Conservation (phyloP, 2,888 invertebrate genomes). For the Polydrusus cervinus region DNA sequence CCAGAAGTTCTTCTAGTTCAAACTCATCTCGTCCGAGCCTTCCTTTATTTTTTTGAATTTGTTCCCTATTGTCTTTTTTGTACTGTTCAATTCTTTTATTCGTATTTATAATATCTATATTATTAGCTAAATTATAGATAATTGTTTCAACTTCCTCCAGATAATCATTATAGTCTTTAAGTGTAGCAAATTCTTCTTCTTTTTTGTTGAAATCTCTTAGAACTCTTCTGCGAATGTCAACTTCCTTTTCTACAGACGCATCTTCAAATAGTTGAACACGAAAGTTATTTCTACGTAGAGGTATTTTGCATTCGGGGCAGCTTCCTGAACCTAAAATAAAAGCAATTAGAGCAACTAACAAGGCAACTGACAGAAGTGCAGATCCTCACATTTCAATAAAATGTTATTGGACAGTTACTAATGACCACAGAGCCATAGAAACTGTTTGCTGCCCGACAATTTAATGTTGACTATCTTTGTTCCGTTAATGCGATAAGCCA, state of each 20-base stretch:
- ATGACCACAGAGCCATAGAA: too few species aligned
- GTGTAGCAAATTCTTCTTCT: constrained; percentile 90
- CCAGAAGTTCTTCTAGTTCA: constrained; percentile 89
- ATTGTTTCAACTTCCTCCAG: constrained; percentile 95
- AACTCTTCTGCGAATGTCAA: constrained; percentile 93
- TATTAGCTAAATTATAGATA: constrained; percentile 91
- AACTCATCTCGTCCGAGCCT: constrained; percentile 87
- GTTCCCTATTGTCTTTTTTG: constrained; percentile 91
- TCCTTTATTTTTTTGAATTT: constrained; percentile 86
- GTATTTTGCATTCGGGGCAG: constrained; percentile 95
- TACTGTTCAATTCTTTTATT: constrained; percentile 93
- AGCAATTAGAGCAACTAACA: neutral
- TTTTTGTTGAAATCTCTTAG: constrained; percentile 94
- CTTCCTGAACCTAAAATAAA: constrained; percentile 85
- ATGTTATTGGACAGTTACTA: too few species aligned
- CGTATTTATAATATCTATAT: constrained; percentile 90
- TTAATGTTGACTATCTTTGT: too few species aligned
- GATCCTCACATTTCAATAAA: too few species aligned
- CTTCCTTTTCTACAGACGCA: constrained; percentile 96
- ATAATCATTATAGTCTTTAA: constrained; percentile 94
- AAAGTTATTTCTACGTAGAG: constrained; percentile 91
- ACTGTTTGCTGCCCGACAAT: too few species aligned
- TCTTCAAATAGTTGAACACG: constrained; percentile 97
- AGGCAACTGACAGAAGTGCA: too few species aligned
- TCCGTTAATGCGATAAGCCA: too few species aligned